Base-by-base conservation (phyloP, 2,797 vertebrate species). In the Anguilla pacifica region DNA sequence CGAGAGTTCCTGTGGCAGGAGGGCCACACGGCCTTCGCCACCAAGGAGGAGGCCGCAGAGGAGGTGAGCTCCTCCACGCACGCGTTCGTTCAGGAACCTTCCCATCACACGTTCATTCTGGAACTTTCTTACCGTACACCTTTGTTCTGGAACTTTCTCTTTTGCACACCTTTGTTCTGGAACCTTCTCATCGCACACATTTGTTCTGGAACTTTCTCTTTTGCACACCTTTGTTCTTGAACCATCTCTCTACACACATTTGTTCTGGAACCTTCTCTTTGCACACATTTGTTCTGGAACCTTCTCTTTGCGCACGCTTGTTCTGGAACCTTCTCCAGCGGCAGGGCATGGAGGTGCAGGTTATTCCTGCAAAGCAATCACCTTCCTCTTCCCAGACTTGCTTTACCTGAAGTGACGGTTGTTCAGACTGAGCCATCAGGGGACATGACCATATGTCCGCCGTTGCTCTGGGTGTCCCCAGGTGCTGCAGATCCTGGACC, bases 1-100 rank as follows among this genome's bases (percentile, higher is more conserved):
- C 97, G 99, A 85, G 99, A 99, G 93, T 99, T 99, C 94, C 96
- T 99, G 49, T 99, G 99, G 99, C 99, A 99, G 90, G 98, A 99
- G 89, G 99, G 99, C 70, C 99, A 99, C 91, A 98, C 98, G 0
- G 98, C 97, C 0, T 99, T 99, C 85, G 98, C 98, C 85, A 98
- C 97, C 0, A 97, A 97, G 39, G 98, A 99, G 91, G 99, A 99
- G 91, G 98, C 99, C 35, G 95, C 95, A 67, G 97, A 97, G 87
- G 99, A 99, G 97, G 98, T 99, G 93, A 39, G 87, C 31, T 4
- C 7, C 17, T 39, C 11, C 6, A 43, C 49, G 1, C 15, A 6
- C n/a, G 11, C 31, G n/a, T 72, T 77, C 15, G 7, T 10, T 35
- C 70, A 0, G 70, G 28, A 28, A 28, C 10, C 10, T 10, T 74